Base-by-base conservation (phyloP, 2,113 vertebrate genomes). In the Boleophthalmus pectinirostris region DNA sequence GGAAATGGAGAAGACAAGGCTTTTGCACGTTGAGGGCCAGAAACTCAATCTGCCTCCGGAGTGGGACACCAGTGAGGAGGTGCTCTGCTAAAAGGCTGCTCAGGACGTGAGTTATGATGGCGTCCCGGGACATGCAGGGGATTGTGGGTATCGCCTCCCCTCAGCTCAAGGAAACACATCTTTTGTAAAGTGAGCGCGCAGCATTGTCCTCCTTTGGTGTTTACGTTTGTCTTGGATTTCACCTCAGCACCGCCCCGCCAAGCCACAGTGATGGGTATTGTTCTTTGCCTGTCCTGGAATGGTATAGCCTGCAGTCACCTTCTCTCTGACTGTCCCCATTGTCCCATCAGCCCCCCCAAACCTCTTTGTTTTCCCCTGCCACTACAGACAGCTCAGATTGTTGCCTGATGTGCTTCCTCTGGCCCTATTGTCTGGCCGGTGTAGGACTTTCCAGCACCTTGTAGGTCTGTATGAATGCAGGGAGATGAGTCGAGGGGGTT, bases 201-300 rank as follows among this genome's bases (percentile, higher is more conserved):
- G 76, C 84, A 92, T 91, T 90, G 90, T 91, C 78, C 85, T 82
- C 60, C 60, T 70, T 63, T 54, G 74, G 86, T 90, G 91, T 90
- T 92, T 91, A 90, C 79, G 69, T 81, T 89, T 80, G 89, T 85
- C 82, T 91, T 83, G 51, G 74, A 71, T 91, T 87, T 91, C 87
- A 83, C 77, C 75, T 73, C 70, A 67, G 75, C 65, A 66, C 73
- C 74, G 80, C 88, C 84, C 79, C 74, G 53, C 75, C 71, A 45
- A 79, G 89, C 85, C 85, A 89, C 87, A 91, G 84, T 77, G 81
- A 67, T 64, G 84, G 56, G 63, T 84, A 90, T 91, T 92, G 91
- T 93, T 91, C 79, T 82, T 77, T 63, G 73, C 76, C 86, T 78
- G 81, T 84, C 88, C 77, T 77, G 86, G 86, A 89, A 86, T 79